A percentile compares a stretch with the other conserved stretches of the same genome.
Conservation (phyloP, 2,797 vertebrate species). For the Huso huso region DNA sequence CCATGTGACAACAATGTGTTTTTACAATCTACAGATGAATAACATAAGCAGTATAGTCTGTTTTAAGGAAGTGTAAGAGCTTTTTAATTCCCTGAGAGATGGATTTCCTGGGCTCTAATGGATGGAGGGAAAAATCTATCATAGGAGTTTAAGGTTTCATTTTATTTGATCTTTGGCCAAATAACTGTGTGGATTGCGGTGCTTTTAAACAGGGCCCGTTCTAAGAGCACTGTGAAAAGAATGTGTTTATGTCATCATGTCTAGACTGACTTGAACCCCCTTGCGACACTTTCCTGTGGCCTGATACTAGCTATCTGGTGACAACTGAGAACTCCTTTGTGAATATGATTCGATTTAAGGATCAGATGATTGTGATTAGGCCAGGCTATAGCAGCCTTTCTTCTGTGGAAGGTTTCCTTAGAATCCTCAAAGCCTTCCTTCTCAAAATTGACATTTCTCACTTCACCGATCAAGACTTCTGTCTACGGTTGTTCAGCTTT, state of each 20-base stretch:
- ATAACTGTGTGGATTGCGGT: constrained; percentile 9
- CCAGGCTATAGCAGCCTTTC: neutral
- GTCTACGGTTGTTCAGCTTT: neutral
- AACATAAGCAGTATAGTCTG: too few relatives aligned
- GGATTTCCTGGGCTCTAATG: constrained; percentile 9
- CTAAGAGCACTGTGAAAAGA: constrained; percentile 8
- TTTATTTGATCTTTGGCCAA: constrained; percentile 17
- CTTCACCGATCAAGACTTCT: neutral
- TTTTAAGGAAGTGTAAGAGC: constrained; percentile 1
- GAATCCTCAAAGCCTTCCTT: neutral
- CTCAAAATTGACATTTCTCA: neutral
- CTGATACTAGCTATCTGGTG: neutral
- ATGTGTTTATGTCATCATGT: constrained; percentile 13
- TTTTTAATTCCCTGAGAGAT: constrained; percentile 18
- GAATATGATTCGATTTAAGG: neutral
- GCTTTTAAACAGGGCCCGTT: neutral
- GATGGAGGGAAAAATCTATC: constrained; percentile 17
- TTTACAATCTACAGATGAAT: too few relatives aligned
- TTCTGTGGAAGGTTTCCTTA: neutral
- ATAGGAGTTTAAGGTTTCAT: constrained; percentile 20
- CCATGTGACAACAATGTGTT: too few relatives aligned
- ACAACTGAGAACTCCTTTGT: constrained; percentile 3
- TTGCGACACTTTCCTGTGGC: constrained; percentile 3
- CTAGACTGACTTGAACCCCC: neutral
- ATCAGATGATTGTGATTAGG: neutral